Evolutionary conservation across 2,888 invertebrate species (phyloP), one percentile per base, ranked within the genome.

Genomic region (Gortyna flavago): DNA sequence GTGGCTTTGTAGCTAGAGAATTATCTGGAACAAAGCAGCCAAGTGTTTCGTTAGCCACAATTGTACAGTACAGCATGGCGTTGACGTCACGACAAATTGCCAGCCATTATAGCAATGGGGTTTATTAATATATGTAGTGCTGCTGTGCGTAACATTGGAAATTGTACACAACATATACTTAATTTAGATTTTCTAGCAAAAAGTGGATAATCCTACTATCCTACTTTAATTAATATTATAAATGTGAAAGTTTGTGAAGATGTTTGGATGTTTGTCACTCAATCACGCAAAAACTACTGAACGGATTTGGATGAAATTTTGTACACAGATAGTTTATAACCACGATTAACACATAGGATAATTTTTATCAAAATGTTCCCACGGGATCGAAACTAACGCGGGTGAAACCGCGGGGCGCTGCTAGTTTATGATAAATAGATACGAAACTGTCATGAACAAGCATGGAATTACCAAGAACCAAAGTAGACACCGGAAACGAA

Each of bases 81-180:
- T 59, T 88, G 88, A 88, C 80, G 86, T 88, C 86, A 86, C 68
- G 41, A 72, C 66, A 81, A 86, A 86, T 84, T 86, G 70, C 67
- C 66, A 16, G 66, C 32, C 69, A 79, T 82, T 71, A 78, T 61
- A 44, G 71, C 64, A 61, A 82, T 81, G 61, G 77, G 73, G 72
- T 77, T 81, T 74, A 83, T 84, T 85, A 74, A 81, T 77, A 59
- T 65, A 29, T 62, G n/a, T 29, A 62, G 67, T 57, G 64, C 59
- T 57, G 64, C 59, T 70, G 38, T 59, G 68, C 48, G 73, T 64
- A 70, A 41, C 51, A 44, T 65, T 65, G 70, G n/a, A 38, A 65
- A 64, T 25, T 54, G 66, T 70, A 62, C 16, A 51, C 69, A 77
- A 68, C 72, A n/a, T 71, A 65, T 67, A n/a, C n/a, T n/a, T n/a